Evolutionary conservation across 1,140 invertebrate genomes (phyloP).

Genomic region (Papilio glaucus): DNA sequence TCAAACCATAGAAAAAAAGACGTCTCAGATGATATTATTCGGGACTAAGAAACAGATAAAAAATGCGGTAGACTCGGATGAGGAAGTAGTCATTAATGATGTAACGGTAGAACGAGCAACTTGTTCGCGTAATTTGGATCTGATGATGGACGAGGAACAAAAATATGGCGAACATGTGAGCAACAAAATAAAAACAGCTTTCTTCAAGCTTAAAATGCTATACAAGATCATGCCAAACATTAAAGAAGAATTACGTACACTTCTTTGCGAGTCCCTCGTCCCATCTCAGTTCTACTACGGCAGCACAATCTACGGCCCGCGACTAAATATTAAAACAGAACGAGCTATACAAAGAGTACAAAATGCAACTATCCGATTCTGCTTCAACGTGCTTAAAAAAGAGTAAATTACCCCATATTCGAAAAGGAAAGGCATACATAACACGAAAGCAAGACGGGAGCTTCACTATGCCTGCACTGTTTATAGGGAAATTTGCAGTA

Average conservation of each 20-base stretch:
- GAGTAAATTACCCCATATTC: slow-evolving; percentile 33
- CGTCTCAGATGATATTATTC: too few relatives aligned
- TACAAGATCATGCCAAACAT: slow-evolving; percentile 1
- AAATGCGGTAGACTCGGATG: too few relatives aligned
- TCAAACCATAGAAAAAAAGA: too few relatives aligned
- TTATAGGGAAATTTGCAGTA: background rate
- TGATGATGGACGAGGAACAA: slow-evolving; percentile 32
- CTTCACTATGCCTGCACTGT: slow-evolving; percentile 36
- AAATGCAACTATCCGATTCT: background rate
- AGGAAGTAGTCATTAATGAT: background rate
- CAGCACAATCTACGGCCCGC: too few relatives aligned
- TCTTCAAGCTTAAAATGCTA: slow-evolving; percentile 31
- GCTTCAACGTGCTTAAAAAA: slow-evolving; percentile 24
- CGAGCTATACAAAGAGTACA: background rate
- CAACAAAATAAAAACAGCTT: slow-evolving; percentile 38
- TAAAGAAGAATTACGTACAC: too few relatives aligned
- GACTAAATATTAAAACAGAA: background rate
- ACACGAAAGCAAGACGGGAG: slow-evolving; percentile 32
- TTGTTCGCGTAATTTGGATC: slow-evolving; percentile 9
- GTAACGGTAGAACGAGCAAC: slow-evolving; percentile 13
- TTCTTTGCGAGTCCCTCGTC: too few relatives aligned
- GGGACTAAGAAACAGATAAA: too few relatives aligned
- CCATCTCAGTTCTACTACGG: too few relatives aligned
- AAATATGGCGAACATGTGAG: slow-evolving; percentile 37
- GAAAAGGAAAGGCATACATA: slow-evolving; percentile 32